Evolutionary conservation across 2,797 vertebrate genomes (phyloP).

Genomic region (Leucoraja ocellata): DNA sequence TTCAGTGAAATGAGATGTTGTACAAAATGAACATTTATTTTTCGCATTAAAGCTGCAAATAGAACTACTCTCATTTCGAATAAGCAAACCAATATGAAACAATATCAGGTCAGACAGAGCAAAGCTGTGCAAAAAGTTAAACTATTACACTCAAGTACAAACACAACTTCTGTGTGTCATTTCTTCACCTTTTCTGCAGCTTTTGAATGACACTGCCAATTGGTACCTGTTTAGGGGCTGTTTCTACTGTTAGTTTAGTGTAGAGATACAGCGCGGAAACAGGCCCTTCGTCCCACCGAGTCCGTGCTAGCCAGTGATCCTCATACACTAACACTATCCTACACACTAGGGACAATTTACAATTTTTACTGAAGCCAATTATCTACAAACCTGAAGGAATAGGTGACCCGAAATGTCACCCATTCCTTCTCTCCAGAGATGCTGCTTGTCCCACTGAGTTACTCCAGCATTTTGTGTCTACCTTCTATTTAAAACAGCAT

Average conservation of each 20-base stretch:
- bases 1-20: not conserved
- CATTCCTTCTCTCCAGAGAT: too few species aligned
- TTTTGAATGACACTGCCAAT: not conserved
- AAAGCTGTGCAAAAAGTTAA: not conserved
- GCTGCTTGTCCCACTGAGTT: too few species aligned
- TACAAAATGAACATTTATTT: not conserved
- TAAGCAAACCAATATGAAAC: not conserved
- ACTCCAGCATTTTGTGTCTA: too few species aligned
- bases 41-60: not conserved
- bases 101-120: not conserved
- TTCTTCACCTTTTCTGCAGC: not conserved
- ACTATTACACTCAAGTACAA: not conserved
- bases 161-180: not conserved
- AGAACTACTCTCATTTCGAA: not conserved
- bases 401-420: too few species aligned
- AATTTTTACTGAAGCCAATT: too few species aligned
- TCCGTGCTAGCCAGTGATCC: too few species aligned
- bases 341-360: too few species aligned
- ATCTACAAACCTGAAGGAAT: too few species aligned
- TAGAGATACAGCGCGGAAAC: too few species aligned
- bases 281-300: too few species aligned
- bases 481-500: too few species aligned
- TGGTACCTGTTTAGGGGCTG: not conserved
- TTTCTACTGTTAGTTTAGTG: not conserved
- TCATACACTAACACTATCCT: too few species aligned